Evolutionary conservation across 1,140 invertebrate genomes (phyloP).

Genomic region (Drosophila ironensis): DNA sequence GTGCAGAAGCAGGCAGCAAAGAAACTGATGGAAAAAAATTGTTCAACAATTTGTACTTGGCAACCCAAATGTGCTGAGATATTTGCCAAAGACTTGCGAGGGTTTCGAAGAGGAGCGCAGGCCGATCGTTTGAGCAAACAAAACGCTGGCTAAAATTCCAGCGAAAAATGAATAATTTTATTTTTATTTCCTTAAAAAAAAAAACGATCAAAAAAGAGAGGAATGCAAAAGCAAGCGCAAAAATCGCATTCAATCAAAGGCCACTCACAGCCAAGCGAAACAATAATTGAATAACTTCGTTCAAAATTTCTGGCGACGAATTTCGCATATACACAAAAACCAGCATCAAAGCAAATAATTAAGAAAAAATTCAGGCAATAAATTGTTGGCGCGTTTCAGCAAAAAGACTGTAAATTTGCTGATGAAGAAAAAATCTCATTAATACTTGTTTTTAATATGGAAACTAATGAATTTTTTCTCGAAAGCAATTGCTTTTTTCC

Average conservation of each 20-base stretch:
- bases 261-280: conserved; percentile 6
- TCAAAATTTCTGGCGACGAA: conserved; percentile 10
- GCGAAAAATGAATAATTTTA: conserved; percentile 35
- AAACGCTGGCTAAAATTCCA: conserved; percentile 24
- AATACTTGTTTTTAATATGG: conserved; percentile 16
- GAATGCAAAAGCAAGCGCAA: conserved; percentile 4
- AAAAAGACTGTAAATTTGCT: not conserved
- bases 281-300: conserved; percentile 28
- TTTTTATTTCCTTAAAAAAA: conserved; percentile 8
- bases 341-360: conserved; percentile 20
- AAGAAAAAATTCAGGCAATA: conserved; percentile 15
- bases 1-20: conserved; percentile 41
- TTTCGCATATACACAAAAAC: not conserved
- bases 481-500: not conserved
- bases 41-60: conserved; percentile 35
- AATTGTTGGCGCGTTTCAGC: conserved; percentile 5
- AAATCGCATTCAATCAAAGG: conserved; percentile 31
- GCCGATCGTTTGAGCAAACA: too few relatives aligned
- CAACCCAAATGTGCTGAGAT: conserved; percentile 35
- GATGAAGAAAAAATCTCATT: conserved; percentile 6
- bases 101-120: too few relatives aligned
- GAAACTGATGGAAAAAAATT: conserved; percentile 37
- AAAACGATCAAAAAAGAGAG: not conserved
- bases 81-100: conserved; percentile 44
- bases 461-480: conserved; percentile 20